Evolutionary conservation across 2,113 vertebrate species (phyloP), one percentile per base, ranked within the genome.

Genomic region (Acanthochromis polyacanthus): DNA sequence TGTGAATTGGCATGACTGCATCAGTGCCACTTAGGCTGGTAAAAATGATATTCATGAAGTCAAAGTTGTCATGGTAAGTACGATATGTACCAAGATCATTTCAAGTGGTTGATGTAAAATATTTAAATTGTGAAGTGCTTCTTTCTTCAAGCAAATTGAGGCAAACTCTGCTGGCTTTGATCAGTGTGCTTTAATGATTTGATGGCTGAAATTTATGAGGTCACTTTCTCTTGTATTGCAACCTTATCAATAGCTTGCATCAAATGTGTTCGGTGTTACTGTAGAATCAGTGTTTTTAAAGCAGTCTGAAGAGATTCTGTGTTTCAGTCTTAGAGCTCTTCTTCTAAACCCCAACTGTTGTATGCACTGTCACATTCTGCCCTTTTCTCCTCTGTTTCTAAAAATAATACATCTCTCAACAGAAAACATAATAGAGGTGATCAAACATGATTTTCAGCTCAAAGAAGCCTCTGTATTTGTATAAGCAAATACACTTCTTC

Each of bases 111-210:
- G 65, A 53, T 80, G 38, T 78, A 38, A 80, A 78, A 80, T 79
- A 66, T 65, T 84, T 73, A 56, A 56, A 51, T 57, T 40, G 48
- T 71, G 43, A 79, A 76, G 48, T 57, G 61, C 11, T 52, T 22
- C 80, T 85, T 75, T 84, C 63, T 69, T 84, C 43, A 28, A 71
- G 72, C 56, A 80, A 85, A 83, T 63, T 82, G 59, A 81, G 77
- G 71, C 80, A 67, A 85, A 83, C 48, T 52, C 28, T 28, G 28
- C 5, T 28, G 40, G 63, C 72, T 87, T 82, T 87, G 80, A 85
- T 88, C 76, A 56, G 20, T 11, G 14, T 36, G 30, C 81, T 89
- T 83, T 76, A 83, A 68, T 82, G 64, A 82, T 71, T 71, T 23
- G 63, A 73, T 74, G 77, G 71, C 52, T 71, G 50, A 73, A 77